phyloP scores from a whole-genome alignment of 2,113 vertebrate species.

The Cichladusa arquata region DNA sequence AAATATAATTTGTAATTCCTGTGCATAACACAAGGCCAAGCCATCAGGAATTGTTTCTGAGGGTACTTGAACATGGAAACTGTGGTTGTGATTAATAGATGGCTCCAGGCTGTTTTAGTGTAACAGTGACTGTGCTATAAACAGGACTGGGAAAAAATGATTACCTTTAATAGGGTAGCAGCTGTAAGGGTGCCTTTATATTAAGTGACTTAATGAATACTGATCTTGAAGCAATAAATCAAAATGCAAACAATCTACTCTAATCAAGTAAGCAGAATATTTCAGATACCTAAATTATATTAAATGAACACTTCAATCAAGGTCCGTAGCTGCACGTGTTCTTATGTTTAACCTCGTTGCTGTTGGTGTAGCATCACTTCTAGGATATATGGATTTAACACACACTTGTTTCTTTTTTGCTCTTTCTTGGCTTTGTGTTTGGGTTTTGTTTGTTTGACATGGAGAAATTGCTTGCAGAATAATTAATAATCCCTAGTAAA shows the following conservation, averaged over 20 bases:
- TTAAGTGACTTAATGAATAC: conserved; percentile 74
- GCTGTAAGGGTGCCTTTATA: conserved; percentile 60
- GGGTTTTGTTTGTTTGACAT: neutral
- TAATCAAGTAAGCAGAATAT: conserved; percentile 70
- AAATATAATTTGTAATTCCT: neutral
- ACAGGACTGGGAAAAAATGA: conserved; percentile 30
- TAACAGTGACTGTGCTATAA: conserved; percentile 6
- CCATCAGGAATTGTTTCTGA: neutral
- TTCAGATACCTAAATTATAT: conserved; percentile 61
- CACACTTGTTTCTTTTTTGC: neutral
- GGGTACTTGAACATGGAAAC: neutral
- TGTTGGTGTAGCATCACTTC: neutral
- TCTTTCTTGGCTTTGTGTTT: neutral
- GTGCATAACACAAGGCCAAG: neutral
- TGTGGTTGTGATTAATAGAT: neutral
- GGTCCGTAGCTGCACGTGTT: conserved; percentile 27
- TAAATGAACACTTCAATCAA: conserved; percentile 69
- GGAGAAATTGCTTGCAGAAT: neutral
- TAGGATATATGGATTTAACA: neutral
- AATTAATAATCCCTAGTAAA: neutral
- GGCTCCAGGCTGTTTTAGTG: conserved; percentile 12
- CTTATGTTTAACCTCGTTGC: conserved; percentile 45
- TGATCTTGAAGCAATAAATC: conserved; percentile 72
- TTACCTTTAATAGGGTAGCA: conserved; percentile 21
- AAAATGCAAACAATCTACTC: conserved; percentile 72